Evolutionary conservation across 2,888 invertebrate genomes (phyloP).

Genomic region (Plemyria rubiginata): DNA sequence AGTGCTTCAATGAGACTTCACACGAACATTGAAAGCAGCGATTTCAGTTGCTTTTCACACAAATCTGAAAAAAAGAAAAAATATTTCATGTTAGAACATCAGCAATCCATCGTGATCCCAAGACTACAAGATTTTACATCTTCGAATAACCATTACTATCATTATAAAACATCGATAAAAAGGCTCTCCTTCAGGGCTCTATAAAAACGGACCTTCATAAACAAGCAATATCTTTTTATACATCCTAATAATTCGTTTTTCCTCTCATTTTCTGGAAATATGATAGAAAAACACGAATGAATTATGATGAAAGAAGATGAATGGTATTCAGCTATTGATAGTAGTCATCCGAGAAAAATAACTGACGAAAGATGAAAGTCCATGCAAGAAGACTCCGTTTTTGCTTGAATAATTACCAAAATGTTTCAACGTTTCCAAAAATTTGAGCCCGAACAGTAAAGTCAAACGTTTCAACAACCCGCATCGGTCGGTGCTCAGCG

Average conservation of each 20-base stretch:
- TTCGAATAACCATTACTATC: slow-evolving; percentile 66
- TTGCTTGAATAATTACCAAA: background rate
- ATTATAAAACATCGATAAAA: slow-evolving; percentile 72
- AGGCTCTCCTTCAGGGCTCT: slow-evolving; percentile 64
- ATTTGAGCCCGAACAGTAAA: slow-evolving; percentile 48
- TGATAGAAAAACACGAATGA: slow-evolving; percentile 51
- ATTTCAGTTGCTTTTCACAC: background rate
- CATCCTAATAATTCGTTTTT: slow-evolving; percentile 66
- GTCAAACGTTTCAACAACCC: slow-evolving; percentile 63
- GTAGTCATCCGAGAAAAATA: slow-evolving; percentile 27
- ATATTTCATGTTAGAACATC: slow-evolving; percentile 23
- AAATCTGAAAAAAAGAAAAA: slow-evolving; percentile 70
- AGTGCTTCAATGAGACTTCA: slow-evolving; percentile 39
- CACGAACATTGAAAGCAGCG: background rate
- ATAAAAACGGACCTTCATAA: slow-evolving; percentile 78
- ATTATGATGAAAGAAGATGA: slow-evolving; percentile 38
- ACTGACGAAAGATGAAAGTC: slow-evolving; percentile 23
- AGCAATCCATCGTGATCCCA: slow-evolving; percentile 3
- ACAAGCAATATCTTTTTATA: slow-evolving; percentile 77
- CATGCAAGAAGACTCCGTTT: slow-evolving; percentile 16
- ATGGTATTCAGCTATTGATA: slow-evolving; percentile 29
- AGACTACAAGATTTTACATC: slow-evolving; percentile 58
- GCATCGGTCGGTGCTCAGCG: slow-evolving; percentile 64
- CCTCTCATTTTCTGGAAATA: slow-evolving; percentile 58
- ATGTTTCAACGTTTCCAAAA: slow-evolving; percentile 25